Evolutionary conservation across 2,888 invertebrate species (phyloP).

Genomic region (Stenolophus ochropezus): DNA sequence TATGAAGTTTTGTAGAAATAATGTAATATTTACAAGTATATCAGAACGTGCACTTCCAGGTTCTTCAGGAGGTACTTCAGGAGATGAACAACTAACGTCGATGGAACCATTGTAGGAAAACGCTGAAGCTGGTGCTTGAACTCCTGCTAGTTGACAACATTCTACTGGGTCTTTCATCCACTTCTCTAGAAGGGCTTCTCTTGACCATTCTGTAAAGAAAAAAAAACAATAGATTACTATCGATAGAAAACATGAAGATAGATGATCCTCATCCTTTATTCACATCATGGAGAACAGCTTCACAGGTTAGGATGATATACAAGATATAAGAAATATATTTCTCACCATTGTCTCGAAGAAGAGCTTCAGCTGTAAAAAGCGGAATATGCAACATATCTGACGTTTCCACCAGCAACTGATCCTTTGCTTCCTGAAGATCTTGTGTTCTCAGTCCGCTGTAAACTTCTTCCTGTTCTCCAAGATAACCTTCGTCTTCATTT

Average conservation of each 20-base stretch:
- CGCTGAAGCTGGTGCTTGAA: conserved; percentile 77
- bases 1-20: too few species aligned
- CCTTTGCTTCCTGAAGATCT: conserved; percentile 82
- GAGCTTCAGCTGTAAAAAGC: conserved; percentile 81
- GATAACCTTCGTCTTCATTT: conserved; percentile 73
- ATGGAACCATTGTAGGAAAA: conserved; percentile 68
- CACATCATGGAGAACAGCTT: too few species aligned
- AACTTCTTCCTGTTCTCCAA: conserved; percentile 74
- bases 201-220: conserved; percentile 79
- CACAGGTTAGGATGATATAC: neutral
- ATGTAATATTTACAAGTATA: conserved; percentile 37
- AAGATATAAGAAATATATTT: neutral
- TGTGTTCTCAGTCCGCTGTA: conserved; percentile 79
- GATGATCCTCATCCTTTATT: neutral
- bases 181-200: conserved; percentile 79
- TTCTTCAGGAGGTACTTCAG: conserved; percentile 49
- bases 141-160: conserved; percentile 80
- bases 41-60: conserved; percentile 37
- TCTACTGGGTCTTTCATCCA: conserved; percentile 81
- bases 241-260: neutral
- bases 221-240: neutral
- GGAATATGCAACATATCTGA: conserved; percentile 83
- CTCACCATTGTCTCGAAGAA: conserved; percentile 79
- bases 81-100: conserved; percentile 67
- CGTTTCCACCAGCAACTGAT: conserved; percentile 81